phyloP scores from a whole-genome alignment of 2,797 vertebrate species.

The Sternotherus odoratus region DNA sequence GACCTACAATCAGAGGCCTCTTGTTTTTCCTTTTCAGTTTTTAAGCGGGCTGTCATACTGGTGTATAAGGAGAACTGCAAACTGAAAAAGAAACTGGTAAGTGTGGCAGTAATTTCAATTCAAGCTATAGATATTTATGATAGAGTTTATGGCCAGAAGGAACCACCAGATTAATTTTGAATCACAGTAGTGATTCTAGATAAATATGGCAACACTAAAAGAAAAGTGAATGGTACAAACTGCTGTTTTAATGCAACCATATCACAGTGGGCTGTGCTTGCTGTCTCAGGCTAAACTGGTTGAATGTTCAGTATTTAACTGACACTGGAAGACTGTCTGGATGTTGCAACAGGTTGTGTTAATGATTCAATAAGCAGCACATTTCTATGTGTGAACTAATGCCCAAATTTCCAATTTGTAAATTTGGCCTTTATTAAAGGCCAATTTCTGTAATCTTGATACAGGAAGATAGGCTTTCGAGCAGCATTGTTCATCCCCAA shows the following conservation, averaged over 20 bases:
- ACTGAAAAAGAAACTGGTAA: slow-evolving; percentile 96
- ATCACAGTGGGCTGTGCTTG: background rate
- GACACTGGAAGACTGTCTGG: background rate
- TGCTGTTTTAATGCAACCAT: background rate
- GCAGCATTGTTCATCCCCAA: background rate
- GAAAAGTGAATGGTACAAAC: background rate
- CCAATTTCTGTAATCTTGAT: background rate
- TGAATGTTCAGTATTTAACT: background rate
- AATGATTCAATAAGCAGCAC: background rate
- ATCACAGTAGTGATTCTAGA: background rate
- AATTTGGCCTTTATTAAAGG: background rate
- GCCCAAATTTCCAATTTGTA: background rate
- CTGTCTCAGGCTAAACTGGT: background rate
- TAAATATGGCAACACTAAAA: fast-evolving
- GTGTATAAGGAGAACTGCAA: slow-evolving; percentile 96
- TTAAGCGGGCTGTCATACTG: slow-evolving; percentile 96
- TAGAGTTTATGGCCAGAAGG: background rate
- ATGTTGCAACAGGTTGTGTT: background rate
- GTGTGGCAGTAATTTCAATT: slow-evolving; percentile 47
- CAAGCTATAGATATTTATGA: background rate
- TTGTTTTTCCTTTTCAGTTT: slow-evolving; percentile 84
- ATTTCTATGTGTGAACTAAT: background rate
- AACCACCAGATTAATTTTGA: background rate
- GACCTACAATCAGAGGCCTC: slow-evolving; percentile 1
- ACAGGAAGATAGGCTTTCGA: background rate